Conservation (phyloP, 2,113 vertebrate genomes). For the Lonchura striata region DNA sequence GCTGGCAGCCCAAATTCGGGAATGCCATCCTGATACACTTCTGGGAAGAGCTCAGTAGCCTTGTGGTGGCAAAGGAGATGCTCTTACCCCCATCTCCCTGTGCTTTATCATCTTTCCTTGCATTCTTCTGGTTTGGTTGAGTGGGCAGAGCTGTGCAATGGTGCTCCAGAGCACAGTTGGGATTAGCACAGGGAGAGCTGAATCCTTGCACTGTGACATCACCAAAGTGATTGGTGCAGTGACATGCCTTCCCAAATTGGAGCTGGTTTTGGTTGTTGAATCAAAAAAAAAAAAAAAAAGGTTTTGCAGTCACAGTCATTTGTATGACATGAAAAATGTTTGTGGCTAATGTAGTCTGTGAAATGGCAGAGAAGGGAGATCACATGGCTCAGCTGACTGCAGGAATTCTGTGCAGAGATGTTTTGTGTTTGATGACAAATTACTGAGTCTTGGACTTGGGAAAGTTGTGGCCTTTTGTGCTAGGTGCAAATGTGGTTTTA, state of each 20-base stretch:
- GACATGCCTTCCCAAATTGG: neutral
- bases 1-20: neutral
- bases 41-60: neutral
- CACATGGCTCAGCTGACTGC: neutral
- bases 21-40: fast-evolving
- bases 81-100: neutral
- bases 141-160: neutral
- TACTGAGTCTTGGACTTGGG: neutral
- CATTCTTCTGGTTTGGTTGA: neutral
- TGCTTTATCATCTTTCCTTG: neutral
- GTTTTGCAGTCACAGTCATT: neutral
- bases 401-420: neutral
- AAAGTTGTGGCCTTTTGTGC: neutral
- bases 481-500: neutral
- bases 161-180: neutral
- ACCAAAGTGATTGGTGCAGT: neutral
- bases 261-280: neutral
- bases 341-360: neutral
- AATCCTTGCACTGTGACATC: neutral
- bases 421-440: neutral
- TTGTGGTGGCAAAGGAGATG: neutral
- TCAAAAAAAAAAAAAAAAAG: neutral
- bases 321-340: neutral
- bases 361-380: neutral
- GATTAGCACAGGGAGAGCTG: neutral